Evolutionary conservation across 64 coral and sea anemone species (phyloP).

Genomic region (Exaiptasia diaphana): DNA sequence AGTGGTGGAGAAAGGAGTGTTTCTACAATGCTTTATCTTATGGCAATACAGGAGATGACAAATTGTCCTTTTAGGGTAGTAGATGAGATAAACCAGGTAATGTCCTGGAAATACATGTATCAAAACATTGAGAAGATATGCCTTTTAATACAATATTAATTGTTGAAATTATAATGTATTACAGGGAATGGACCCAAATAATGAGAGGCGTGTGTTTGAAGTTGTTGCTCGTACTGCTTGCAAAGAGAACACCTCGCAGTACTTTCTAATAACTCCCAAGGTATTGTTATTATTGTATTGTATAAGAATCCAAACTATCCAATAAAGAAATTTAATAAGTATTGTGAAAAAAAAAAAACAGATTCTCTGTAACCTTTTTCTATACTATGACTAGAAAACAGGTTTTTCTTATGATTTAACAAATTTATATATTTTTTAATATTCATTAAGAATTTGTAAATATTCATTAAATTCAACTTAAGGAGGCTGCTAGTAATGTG

Average conservation of each 20-base stretch:
- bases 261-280: slow-evolving; percentile 96
- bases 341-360: neutral
- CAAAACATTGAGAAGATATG: too few relatives aligned
- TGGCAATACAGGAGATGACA: slow-evolving; percentile 93
- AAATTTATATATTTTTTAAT: too few relatives aligned
- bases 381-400: too few relatives aligned
- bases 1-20: slow-evolving; percentile 95
- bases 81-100: slow-evolving; percentile 98
- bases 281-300: slow-evolving; percentile 39
- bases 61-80: slow-evolving; percentile 93
- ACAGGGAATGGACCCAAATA: slow-evolving; percentile 99
- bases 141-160: too few relatives aligned
- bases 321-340: neutral
- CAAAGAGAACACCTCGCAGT: slow-evolving; percentile 80
- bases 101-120: too few relatives aligned
- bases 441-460: too few relatives aligned
- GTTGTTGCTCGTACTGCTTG: slow-evolving; percentile 88
- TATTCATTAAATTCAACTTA: too few relatives aligned
- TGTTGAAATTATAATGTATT: too few relatives aligned
- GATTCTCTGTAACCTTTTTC: too few relatives aligned
- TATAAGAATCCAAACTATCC: neutral
- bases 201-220: slow-evolving; percentile 97
- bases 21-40: slow-evolving; percentile 90
- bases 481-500: too few relatives aligned
- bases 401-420: too few relatives aligned